A percentile compares a stretch with the other conserved stretches of the same genome.
These are phyloP conservation scores for Leuciscus idus DNA, from an alignment of 2,113 vertebrate genomes.

Conservation along the genomic window DNA sequence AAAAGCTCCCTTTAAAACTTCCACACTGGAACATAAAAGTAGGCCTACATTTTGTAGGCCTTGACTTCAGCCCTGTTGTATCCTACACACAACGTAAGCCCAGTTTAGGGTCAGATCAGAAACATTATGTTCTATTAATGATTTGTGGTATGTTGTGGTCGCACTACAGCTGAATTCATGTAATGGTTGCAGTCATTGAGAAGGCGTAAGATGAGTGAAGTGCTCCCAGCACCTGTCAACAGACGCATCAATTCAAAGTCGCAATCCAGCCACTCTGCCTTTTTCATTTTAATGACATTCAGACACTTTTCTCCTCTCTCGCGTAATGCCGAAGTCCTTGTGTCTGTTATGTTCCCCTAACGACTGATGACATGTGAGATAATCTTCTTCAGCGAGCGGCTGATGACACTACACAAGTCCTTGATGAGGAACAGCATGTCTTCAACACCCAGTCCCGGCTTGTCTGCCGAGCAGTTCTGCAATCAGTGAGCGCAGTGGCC, in stretches of 20 bases:
- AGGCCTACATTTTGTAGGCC: not conserved
- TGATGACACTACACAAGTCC: slow-evolving; percentile 49
- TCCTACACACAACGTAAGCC: not conserved
- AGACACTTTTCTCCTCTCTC: slow-evolving; percentile 33
- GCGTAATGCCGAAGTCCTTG: slow-evolving; percentile 10
- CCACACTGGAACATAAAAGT: not conserved
- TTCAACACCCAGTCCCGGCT: slow-evolving; percentile 26
- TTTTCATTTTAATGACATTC: slow-evolving; percentile 42
- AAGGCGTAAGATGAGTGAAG: slow-evolving; percentile 9
- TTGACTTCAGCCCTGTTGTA: not conserved
- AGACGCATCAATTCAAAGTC: not conserved
- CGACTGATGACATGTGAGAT: slow-evolving; percentile 27
- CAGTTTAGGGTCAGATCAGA: not conserved
- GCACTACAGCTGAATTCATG: not conserved
- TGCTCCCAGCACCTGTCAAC: slow-evolving; percentile 15
- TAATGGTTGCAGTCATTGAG: not conserved
- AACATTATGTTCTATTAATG: not conserved
- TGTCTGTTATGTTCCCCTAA: slow-evolving; percentile 16
- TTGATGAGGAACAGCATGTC: slow-evolving; percentile 40
- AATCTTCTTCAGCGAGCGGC: slow-evolving; percentile 30
- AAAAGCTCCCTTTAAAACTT: not conserved
- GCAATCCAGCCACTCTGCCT: slow-evolving; percentile 24
- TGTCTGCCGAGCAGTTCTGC: slow-evolving; percentile 37
- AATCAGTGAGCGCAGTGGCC: slow-evolving; percentile 48
- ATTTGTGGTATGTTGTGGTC: not conserved